A percentile compares a stretch with the other conserved stretches of the same genome.
These are phyloP conservation scores for Pteronotus mesoamericanus DNA, from an alignment of 2,797 vertebrate genomes.

Conservation along the genomic window DNA sequence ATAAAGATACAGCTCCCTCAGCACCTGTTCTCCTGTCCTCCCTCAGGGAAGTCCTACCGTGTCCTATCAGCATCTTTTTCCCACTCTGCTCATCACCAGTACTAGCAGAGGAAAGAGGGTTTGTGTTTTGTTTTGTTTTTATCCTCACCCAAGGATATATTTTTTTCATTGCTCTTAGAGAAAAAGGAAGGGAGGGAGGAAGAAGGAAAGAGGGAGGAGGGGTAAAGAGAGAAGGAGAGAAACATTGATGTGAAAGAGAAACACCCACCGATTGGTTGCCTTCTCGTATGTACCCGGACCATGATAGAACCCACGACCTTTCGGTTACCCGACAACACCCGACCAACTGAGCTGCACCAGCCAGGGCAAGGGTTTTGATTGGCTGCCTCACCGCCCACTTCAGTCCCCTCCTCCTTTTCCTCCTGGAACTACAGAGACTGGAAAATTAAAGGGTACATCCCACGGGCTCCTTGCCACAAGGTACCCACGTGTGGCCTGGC, in stretches of 20 bases:
- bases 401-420: not conserved
- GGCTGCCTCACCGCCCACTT: not conserved
- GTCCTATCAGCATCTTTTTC: fast-evolving
- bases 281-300: not conserved
- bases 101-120: not conserved
- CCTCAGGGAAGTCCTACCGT: fast-evolving
- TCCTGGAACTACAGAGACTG: not conserved
- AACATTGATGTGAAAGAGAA: not conserved
- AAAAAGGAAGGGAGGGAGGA: not conserved
- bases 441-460: not conserved
- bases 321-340: too few relatives aligned
- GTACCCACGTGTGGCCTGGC: not conserved
- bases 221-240: too few relatives aligned
- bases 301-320: not conserved
- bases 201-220: too few relatives aligned
- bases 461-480: not conserved
- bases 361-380: not conserved
- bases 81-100: fast-evolving
- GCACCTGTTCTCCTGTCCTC: not conserved
- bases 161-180: not conserved
- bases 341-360: not conserved
- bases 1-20: not conserved
- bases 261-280: not conserved
- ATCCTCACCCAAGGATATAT: not conserved
- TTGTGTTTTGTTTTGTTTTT: not conserved